Percentiles rank a stretch among this genome's conserved stretches.
Conservation (phyloP, 2,797 vertebrate species). For the Channa striata region DNA sequence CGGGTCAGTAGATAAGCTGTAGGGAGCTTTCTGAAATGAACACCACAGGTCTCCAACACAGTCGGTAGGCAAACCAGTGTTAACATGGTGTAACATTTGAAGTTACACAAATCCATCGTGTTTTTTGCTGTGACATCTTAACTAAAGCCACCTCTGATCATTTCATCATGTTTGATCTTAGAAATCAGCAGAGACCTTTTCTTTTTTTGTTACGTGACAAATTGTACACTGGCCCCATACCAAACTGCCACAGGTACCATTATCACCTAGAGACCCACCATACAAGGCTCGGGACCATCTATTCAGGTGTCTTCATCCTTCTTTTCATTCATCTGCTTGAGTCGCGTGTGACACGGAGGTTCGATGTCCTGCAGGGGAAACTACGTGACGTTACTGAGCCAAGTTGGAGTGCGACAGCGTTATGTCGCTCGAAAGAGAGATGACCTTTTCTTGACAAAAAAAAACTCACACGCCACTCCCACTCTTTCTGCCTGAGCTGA, state of each 20-base stretch:
- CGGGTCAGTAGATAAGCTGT: conserved; percentile 61
- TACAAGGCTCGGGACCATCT: background rate
- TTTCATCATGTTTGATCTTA: background rate
- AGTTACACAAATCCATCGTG: background rate
- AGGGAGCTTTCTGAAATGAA: conserved; percentile 62
- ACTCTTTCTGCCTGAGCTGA: conserved; percentile 74
- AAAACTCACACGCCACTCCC: conserved; percentile 71
- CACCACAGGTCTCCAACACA: conserved; percentile 42
- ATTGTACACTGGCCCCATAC: background rate
- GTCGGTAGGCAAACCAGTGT: too few species aligned
- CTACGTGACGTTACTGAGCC: conserved; percentile 63
- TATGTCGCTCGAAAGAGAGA: conserved; percentile 64
- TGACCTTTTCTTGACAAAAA: conserved; percentile 76
- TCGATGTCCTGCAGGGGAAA: conserved; percentile 54
- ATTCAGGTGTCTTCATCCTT: background rate
- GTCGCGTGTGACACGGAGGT: conserved; percentile 36
- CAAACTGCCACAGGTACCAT: background rate
- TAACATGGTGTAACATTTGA: background rate
- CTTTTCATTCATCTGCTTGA: conserved; percentile 23
- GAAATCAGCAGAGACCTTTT: background rate
- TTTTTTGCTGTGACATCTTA: conserved; percentile 15
- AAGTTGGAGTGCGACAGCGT: conserved; percentile 56
- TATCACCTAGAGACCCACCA: background rate
- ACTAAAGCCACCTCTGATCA: background rate
- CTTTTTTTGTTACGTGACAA: background rate